Conservation (phyloP, 1,140 invertebrate genomes). For the Drosophila trapezifrons region DNA sequence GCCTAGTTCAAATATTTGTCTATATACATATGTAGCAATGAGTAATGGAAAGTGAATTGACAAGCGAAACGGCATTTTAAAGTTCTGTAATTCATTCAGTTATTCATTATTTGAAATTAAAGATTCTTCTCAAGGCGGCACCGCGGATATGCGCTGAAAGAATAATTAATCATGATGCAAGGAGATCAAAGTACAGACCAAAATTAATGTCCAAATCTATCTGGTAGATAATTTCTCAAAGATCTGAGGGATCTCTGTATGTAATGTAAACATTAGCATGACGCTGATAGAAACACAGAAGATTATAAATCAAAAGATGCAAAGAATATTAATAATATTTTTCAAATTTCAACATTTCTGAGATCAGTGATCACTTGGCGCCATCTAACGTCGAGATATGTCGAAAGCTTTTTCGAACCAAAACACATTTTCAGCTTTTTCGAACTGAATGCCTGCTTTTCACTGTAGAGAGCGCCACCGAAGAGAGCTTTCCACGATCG, state of each 20-base stretch:
- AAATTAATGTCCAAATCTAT: conserved; percentile 30
- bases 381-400: conserved; percentile 44
- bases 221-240: conserved; percentile 8
- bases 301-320: conserved; percentile 13
- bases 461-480: conserved; percentile 45
- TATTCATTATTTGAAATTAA: neutral
- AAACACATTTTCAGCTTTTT: conserved; percentile 39
- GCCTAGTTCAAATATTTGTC: conserved; percentile 46
- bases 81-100: conserved; percentile 28
- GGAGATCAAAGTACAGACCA: conserved; percentile 20
- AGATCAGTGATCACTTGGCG: conserved; percentile 34
- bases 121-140: conserved; percentile 2
- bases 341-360: neutral
- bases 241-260: conserved; percentile 9
- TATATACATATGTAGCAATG: conserved; percentile 24
- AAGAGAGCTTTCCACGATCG: conserved; percentile 25
- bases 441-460: conserved; percentile 20
- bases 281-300: conserved; percentile 1
- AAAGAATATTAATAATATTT: conserved; percentile 15
- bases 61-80: conserved; percentile 13
- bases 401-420: conserved; percentile 59
- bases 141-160: neutral
- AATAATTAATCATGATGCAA: conserved; percentile 21
- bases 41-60: conserved; percentile 31
- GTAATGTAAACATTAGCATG: conserved; percentile 15